Conservation (phyloP, 2,888 invertebrate genomes). For the Lasioglossum lativentre region DNA sequence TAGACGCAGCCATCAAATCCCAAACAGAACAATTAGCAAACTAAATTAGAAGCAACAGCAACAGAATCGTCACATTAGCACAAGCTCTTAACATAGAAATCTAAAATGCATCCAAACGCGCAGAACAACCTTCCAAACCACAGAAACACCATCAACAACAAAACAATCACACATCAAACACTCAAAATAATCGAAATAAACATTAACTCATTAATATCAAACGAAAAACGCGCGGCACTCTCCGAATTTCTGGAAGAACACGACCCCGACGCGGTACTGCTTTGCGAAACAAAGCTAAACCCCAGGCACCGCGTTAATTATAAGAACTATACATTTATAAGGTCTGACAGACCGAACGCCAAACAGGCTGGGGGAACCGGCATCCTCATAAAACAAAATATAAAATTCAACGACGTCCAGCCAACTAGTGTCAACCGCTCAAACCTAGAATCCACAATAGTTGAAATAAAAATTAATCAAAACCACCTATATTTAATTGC, state of each 20-base stretch:
- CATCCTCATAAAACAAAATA: background rate
- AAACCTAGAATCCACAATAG: background rate
- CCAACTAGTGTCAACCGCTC: accelerated
- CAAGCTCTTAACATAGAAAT: too few species aligned
- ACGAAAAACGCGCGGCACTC: conserved; percentile 19
- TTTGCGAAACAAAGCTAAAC: conserved; percentile 29
- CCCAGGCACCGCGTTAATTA: background rate
- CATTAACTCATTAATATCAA: conserved; percentile 7
- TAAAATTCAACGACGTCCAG: background rate
- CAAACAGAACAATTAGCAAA: too few species aligned
- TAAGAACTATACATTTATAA: background rate
- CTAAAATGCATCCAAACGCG: too few species aligned
- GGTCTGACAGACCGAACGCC: conserved; percentile 41
- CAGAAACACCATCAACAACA: too few species aligned
- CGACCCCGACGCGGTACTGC: conserved; percentile 1
- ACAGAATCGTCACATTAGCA: too few species aligned
- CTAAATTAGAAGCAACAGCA: too few species aligned
- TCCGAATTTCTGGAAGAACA: background rate
- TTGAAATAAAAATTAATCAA: background rate
- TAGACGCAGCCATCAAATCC: too few species aligned
- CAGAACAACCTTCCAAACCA: too few species aligned
- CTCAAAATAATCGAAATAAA: conserved; percentile 34
- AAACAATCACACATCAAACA: background rate
- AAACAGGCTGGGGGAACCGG: too few species aligned
- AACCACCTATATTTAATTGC: background rate